phyloP scores from a whole-genome alignment of 1,140 invertebrate genomes.

The Bombus consobrinus region DNA sequence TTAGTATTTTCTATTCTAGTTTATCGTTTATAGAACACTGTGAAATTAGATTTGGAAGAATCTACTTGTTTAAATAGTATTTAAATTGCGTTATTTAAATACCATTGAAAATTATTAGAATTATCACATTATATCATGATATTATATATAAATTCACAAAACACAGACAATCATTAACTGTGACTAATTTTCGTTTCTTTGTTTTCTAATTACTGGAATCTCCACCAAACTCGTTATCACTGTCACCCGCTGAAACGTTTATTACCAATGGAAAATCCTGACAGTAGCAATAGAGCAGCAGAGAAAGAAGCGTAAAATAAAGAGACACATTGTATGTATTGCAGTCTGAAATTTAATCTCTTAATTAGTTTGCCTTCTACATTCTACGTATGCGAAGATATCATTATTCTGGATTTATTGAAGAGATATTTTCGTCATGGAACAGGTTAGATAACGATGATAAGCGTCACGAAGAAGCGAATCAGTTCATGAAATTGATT shows the following conservation, averaged over 20 bases:
- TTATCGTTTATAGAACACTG: no score
- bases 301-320: neutral
- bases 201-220: neutral
- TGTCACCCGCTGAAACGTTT: neutral
- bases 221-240: neutral
- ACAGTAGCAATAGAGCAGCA: neutral
- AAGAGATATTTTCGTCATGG: neutral
- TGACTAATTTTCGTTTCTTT: neutral
- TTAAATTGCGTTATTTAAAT: no score
- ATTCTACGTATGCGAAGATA: no score
- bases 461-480: neutral
- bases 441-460: slow-evolving; percentile 49
- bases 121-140: neutral
- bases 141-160: neutral
- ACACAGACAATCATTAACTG: neutral
- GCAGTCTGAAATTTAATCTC: neutral
- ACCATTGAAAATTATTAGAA: no score
- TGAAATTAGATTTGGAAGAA: no score
- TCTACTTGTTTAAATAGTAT: no score
- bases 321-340: no score
- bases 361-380: neutral
- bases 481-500: neutral
- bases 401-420: neutral
- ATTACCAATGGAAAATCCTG: neutral
- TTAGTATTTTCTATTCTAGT: neutral